Percentiles rank a stretch among this genome's conserved stretches.
These are phyloP conservation scores for Hyperoplus lanceolatus DNA, from an alignment of 2,797 vertebrate species.

Conservation along the genomic window DNA sequence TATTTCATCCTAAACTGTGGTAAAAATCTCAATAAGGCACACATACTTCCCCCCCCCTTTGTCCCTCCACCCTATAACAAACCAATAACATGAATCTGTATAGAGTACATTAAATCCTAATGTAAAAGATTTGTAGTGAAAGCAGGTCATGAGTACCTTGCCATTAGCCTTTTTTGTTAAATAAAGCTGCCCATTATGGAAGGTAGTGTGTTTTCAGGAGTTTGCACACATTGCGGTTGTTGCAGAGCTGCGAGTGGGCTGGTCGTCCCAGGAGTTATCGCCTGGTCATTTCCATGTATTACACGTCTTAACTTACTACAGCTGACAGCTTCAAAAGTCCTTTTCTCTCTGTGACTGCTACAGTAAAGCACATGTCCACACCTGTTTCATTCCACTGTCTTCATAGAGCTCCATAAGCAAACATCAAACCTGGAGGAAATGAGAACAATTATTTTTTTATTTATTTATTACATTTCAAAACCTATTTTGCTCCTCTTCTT, in stretches of 20 bases:
- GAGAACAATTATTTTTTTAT: background rate
- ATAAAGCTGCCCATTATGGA: constrained; percentile 59
- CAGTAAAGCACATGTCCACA: constrained; percentile 9
- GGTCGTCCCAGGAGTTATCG: background rate
- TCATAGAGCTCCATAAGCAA: constrained; percentile 6
- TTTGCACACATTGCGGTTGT: constrained; percentile 57
- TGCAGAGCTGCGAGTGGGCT: constrained; percentile 54
- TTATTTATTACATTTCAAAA: background rate
- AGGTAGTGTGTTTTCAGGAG: constrained; percentile 49
- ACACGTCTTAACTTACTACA: constrained; percentile 19
- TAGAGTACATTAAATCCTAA: constrained; percentile 55
- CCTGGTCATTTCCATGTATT: constrained; percentile 24
- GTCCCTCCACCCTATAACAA: constrained; percentile 23
- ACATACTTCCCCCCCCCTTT: constrained; percentile 34
- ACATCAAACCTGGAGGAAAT: constrained; percentile 63
- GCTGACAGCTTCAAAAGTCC: constrained; percentile 42
- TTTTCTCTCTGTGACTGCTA: constrained; percentile 23
- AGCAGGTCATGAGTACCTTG: constrained; percentile 51
- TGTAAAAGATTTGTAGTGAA: constrained; percentile 57
- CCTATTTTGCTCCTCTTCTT: background rate
- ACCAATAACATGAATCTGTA: constrained; percentile 33
- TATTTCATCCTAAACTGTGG: constrained; percentile 41
- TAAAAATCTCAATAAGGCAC: constrained; percentile 82
- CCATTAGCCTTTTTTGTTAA: constrained; percentile 49
- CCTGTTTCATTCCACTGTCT: constrained; percentile 15